These are phyloP conservation scores for Heliconius charithonia DNA, from an alignment of 2,888 invertebrate genomes.

Conservation along the genomic window DNA sequence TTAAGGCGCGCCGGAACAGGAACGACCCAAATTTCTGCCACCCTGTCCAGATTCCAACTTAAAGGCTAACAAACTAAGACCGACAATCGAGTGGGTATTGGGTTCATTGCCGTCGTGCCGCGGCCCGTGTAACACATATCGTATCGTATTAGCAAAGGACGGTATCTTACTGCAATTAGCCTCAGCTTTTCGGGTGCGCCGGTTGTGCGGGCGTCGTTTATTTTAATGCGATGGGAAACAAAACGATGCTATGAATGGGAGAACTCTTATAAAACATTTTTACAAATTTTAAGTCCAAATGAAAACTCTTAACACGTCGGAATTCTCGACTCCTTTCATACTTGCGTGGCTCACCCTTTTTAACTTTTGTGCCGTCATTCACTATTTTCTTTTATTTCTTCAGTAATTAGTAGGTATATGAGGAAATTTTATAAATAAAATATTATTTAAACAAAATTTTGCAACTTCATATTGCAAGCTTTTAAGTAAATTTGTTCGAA, in stretches of 20 bases:
- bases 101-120: conserved; percentile 58
- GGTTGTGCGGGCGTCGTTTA: conserved; percentile 52
- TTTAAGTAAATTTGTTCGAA: conserved; percentile 16
- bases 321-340: conserved; percentile 37
- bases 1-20: conserved; percentile 67
- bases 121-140: conserved; percentile 80
- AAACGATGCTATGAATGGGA: conserved; percentile 45
- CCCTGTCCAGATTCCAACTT: conserved; percentile 59
- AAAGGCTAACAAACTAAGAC: conserved; percentile 51
- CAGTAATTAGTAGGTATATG: conserved; percentile 29
- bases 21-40: conserved; percentile 66
- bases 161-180: conserved; percentile 83
- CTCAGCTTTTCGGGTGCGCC: conserved; percentile 76
- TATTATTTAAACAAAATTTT: conserved; percentile 31
- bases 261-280: conserved; percentile 45
- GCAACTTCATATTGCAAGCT: conserved; percentile 14
- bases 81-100: conserved; percentile 47
- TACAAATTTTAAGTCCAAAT: conserved; percentile 40
- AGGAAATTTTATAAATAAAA: conserved; percentile 7
- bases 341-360: conserved; percentile 33
- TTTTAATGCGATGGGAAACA: conserved; percentile 48
- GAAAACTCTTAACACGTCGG: conserved; percentile 39
- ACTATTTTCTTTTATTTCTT: conserved; percentile 27
- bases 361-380: conserved; percentile 34
- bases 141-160: conserved; percentile 82